phyloP scores from a whole-genome alignment of 2,113 vertebrate genomes.

The Upupa epops region DNA sequence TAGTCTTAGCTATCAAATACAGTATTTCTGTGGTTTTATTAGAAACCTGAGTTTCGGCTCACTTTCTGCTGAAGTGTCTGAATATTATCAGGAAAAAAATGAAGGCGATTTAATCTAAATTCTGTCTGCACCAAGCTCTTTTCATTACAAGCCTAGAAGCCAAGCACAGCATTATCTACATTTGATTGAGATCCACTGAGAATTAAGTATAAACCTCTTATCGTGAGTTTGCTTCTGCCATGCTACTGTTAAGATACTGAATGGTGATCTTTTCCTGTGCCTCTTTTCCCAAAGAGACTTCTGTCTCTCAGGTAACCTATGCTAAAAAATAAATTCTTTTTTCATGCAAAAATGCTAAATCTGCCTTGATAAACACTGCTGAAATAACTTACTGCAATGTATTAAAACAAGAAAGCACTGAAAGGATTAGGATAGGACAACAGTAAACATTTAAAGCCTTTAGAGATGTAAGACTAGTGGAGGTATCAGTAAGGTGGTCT shows the following conservation, averaged over 20 bases:
- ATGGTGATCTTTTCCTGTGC: not conserved
- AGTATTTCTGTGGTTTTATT: not conserved
- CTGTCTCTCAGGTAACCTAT: not conserved
- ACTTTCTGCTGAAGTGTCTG: not conserved
- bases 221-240: not conserved
- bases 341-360: not conserved
- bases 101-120: not conserved
- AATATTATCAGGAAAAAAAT: not conserved
- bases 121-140: not conserved
- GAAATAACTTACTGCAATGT: not conserved
- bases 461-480: not conserved
- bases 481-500: not conserved
- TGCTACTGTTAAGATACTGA: not conserved
- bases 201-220: not conserved
- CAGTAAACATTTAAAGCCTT: not conserved
- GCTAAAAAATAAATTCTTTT: not conserved
- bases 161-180: not conserved
- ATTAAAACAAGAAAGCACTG: too few species aligned
- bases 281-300: not conserved
- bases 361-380: not conserved
- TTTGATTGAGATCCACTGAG: constrained; percentile 4
- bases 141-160: not conserved
- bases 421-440: not conserved
- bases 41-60: not conserved
- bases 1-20: not conserved